A percentile compares a stretch with the other conserved stretches of the same genome.
These are phyloP conservation scores for Pristionchus mayeri DNA, from an alignment of 2,888 invertebrate species.

Conservation along the genomic window DNA sequence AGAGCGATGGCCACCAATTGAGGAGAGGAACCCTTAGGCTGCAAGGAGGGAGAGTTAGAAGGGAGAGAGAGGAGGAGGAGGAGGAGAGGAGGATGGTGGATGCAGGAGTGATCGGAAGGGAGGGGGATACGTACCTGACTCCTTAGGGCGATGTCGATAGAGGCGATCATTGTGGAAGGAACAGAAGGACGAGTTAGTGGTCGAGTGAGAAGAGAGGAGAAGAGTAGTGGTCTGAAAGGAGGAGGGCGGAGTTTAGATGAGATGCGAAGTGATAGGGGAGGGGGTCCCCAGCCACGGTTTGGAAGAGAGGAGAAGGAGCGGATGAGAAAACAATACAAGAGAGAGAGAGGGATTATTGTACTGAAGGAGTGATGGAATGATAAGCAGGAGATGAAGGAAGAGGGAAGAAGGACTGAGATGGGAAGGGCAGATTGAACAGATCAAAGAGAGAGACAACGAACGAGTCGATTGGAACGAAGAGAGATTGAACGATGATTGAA, in stretches of 20 bases:
- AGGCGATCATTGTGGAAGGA: conserved; percentile 21
- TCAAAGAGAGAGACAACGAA: conserved; percentile 1
- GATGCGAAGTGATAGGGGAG: conserved; percentile 8
- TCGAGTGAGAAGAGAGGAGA: neutral
- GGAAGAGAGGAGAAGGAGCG: conserved; percentile 4
- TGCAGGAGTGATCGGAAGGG: too few relatives aligned
- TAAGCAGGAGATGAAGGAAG: neutral
- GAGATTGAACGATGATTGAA: neutral
- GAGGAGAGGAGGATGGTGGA: neutral
- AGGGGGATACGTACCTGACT: conserved; percentile 25
- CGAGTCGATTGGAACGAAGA: neutral
- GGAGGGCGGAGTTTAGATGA: conserved; percentile 13
- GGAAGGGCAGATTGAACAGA: neutral
- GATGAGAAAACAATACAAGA: conserved; percentile 10
- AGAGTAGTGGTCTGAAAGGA: conserved; percentile 23
- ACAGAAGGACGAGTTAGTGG: neutral
- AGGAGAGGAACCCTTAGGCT: conserved; percentile 16
- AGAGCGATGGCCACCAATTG: conserved; percentile 46
- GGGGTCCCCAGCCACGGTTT: conserved; percentile 7
- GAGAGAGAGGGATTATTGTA: neutral
- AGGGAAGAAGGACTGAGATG: conserved; percentile 12
- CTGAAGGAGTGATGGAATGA: conserved; percentile 31
- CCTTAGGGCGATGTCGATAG: conserved; percentile 37
- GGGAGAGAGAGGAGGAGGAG: neutral
- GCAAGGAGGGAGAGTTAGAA: conserved; percentile 29